phyloP scores from a whole-genome alignment of 2,797 vertebrate genomes.

The Margarornis squamiger region DNA sequence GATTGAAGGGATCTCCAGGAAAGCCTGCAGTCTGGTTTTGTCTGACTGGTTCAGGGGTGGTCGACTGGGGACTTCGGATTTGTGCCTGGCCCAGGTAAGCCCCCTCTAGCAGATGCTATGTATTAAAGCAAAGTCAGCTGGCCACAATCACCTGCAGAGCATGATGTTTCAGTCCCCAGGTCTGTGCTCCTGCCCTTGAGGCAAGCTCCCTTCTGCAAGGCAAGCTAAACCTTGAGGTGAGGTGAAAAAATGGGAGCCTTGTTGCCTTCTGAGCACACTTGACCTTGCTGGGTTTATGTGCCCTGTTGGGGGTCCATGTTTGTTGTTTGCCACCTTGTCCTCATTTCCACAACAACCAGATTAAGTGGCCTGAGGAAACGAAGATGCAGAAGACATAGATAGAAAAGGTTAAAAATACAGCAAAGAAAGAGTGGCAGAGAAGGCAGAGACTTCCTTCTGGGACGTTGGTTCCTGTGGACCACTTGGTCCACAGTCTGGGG shows the following conservation, averaged over 20 bases:
- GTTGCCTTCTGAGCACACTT: not conserved
- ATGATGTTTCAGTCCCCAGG: not conserved
- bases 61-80: not conserved
- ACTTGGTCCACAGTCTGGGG: accelerated
- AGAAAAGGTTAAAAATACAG: not conserved
- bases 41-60: not conserved
- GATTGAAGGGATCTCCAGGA: not conserved
- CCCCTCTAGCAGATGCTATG: not conserved
- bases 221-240: not conserved
- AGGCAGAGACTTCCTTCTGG: not conserved
- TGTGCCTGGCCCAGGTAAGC: not conserved
- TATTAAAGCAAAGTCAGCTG: not conserved
- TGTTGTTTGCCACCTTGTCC: not conserved
- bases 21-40: not conserved
- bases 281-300: not conserved
- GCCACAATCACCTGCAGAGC: not conserved
- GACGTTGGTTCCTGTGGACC: not conserved
- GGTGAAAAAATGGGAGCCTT: not conserved
- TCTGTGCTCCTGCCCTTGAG: not conserved
- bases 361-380: not conserved
- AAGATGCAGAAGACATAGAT: not conserved
- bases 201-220: not conserved
- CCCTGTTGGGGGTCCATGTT: not conserved
- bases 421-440: not conserved
- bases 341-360: not conserved